Evolutionary conservation across 2,113 vertebrate genomes (phyloP).

Genomic region (Xenopus tropicalis): UCB_Xtro_10.0 CM004445.2:145631501-145632000

Average conservation of each 20-base stretch:
- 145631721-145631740: conserved; percentile 9
- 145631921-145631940: too few relatives aligned
- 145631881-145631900: too few relatives aligned
- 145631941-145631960: too few relatives aligned
- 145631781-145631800: conserved; percentile 32
- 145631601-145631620: conserved; percentile 45
- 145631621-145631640: conserved; percentile 38
- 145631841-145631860: too few relatives aligned
- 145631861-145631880: too few relatives aligned
- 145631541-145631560: conserved; percentile 45
- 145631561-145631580: conserved; percentile 41
- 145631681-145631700: conserved; percentile 44
- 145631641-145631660: conserved; percentile 51
- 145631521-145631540: conserved; percentile 20
- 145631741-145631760: conserved; percentile 27
- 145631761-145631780: conserved; percentile 37
- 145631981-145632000: too few relatives aligned
- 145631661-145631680: conserved; percentile 34
- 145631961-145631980: too few relatives aligned
- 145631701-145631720: conserved; percentile 47
- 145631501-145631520: conserved; percentile 31
- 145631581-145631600: conserved; percentile 45
- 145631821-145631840: neutral
- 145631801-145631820: neutral
- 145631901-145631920: too few relatives aligned